These are phyloP conservation scores for Gymnopithys bicolor DNA, from an alignment of 2,797 vertebrate species.

Conservation along the genomic window DNA sequence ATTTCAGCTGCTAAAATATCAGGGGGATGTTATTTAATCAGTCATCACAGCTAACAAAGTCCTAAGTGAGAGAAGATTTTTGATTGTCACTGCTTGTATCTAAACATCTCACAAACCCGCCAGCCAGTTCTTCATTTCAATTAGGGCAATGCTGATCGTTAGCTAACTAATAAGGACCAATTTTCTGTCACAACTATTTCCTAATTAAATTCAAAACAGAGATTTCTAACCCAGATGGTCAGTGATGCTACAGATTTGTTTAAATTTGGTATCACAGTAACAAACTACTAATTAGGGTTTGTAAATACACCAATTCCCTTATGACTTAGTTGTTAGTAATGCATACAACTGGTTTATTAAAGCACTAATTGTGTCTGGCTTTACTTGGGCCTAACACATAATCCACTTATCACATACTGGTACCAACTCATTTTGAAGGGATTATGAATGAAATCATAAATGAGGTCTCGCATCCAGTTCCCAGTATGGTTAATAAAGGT, in stretches of 20 bases:
- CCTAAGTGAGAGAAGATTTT: constrained; percentile 48
- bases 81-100: constrained; percentile 55
- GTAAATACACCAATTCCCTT: constrained; percentile 81
- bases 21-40: background rate
- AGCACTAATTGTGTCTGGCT: constrained; percentile 82
- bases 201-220: constrained; percentile 82
- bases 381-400: constrained; percentile 80
- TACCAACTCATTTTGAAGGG: constrained; percentile 81
- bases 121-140: constrained; percentile 78
- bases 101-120: constrained; percentile 58
- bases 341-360: constrained; percentile 81
- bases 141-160: constrained; percentile 76
- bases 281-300: constrained; percentile 85
- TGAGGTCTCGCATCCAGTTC: constrained; percentile 70
- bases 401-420: constrained; percentile 83
- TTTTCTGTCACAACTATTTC: constrained; percentile 81
- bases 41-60: background rate
- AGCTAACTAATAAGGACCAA: constrained; percentile 81
- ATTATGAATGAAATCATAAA: constrained; percentile 80
- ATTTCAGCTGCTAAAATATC: constrained; percentile 9
- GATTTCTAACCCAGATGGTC: constrained; percentile 82
- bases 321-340: constrained; percentile 76
- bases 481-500: background rate
- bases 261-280: constrained; percentile 83
- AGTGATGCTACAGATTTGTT: constrained; percentile 80